phyloP scores from a whole-genome alignment of 2,888 invertebrate genomes.

The Pyrocoelia pectoralis region DNA sequence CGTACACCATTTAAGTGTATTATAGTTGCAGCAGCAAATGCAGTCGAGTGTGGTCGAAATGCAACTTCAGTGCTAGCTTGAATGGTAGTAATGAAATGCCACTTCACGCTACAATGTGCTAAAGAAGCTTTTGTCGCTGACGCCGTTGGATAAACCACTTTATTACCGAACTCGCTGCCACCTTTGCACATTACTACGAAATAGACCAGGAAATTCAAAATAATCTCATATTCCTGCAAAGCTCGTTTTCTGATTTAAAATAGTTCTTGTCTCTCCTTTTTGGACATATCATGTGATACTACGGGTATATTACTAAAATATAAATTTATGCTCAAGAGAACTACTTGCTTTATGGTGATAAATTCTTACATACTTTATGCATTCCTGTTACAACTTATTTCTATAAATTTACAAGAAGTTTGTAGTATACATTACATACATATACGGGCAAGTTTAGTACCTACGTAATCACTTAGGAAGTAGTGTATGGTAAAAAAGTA shows the following conservation, averaged over 20 bases:
- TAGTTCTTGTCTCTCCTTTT: conserved; percentile 14
- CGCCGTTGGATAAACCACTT: conserved; percentile 44
- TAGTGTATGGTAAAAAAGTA: too few relatives aligned
- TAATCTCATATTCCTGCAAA: too few relatives aligned
- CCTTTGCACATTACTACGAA: conserved; percentile 24
- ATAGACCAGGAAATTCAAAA: conserved; percentile 13
- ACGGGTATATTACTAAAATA: too few relatives aligned
- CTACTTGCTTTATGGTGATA: too few relatives aligned
- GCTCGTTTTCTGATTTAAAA: conserved; percentile 10
- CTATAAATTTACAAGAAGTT: too few relatives aligned
- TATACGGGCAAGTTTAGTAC: too few relatives aligned
- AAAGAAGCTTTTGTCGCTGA: conserved; percentile 44
- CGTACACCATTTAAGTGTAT: conserved; percentile 26
- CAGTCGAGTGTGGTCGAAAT: conserved; percentile 37
- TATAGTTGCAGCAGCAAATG: conserved; percentile 39
- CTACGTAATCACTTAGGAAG: too few relatives aligned
- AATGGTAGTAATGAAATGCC: conserved; percentile 43
- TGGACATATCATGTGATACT: too few relatives aligned
- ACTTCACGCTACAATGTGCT: conserved; percentile 46
- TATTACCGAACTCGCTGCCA: conserved; percentile 35
- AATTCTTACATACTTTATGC: too few relatives aligned
- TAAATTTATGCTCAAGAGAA: too few relatives aligned
- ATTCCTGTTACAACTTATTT: too few relatives aligned
- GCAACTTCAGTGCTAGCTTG: conserved; percentile 33
- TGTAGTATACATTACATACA: too few relatives aligned